A percentile compares a stretch with the other conserved stretches of the same genome.
Evolutionary conservation across 2,113 vertebrate genomes (phyloP).

Genomic region (Tachuris rubrigastra): DNA sequence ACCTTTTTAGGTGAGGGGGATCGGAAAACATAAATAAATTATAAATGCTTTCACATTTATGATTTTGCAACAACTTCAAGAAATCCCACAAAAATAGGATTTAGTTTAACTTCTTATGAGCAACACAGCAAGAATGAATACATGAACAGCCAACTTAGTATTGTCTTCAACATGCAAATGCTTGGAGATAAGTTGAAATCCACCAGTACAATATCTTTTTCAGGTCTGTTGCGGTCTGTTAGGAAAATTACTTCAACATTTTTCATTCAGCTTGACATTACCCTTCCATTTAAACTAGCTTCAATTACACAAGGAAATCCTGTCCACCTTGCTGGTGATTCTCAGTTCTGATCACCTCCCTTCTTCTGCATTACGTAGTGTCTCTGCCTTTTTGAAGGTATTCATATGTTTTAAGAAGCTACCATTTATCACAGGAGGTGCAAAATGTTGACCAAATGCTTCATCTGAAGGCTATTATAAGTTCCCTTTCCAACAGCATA

Average conservation of each 20-base stretch:
- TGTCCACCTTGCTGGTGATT: not conserved
- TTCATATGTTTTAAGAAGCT: not conserved
- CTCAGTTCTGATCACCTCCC: not conserved
- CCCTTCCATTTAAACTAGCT: not conserved
- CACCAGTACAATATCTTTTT: not conserved
- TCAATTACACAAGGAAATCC: not conserved
- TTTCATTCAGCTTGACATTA: not conserved
- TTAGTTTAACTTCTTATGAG: not conserved
- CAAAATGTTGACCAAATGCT: not conserved
- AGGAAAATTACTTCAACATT: not conserved
- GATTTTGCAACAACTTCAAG: not conserved
- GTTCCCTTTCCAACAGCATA: not conserved
- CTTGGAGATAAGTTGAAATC: not conserved
- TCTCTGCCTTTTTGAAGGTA: not conserved
- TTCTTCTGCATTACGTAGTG: not conserved
- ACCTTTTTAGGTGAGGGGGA: not conserved
- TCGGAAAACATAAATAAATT: not conserved
- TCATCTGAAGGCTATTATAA: not conserved
- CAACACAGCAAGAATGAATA: not conserved
- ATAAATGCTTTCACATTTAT: not conserved
- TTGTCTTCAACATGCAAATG: not conserved
- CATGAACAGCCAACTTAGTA: not conserved
- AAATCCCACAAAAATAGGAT: not conserved
- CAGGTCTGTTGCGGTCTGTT: not conserved
- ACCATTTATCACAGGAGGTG: not conserved